These are phyloP conservation scores for Rhingia campestris DNA, from an alignment of 2,888 invertebrate genomes.

Conservation along the genomic window DNA sequence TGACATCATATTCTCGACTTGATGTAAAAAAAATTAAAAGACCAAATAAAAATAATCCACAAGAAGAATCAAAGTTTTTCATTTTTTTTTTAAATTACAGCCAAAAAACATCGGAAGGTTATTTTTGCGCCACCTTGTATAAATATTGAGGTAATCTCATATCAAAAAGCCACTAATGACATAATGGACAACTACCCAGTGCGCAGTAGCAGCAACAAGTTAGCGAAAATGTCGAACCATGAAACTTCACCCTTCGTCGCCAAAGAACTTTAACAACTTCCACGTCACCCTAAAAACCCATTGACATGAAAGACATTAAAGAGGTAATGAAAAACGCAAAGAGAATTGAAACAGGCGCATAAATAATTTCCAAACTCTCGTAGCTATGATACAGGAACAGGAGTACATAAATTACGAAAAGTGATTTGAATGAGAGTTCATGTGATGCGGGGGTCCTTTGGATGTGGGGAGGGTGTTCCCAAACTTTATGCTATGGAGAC, in stretches of 20 bases:
- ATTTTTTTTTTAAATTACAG: too few relatives aligned
- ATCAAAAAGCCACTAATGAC: not conserved
- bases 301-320: conserved; percentile 60
- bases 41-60: too few relatives aligned
- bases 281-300: conserved; percentile 30
- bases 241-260: not conserved
- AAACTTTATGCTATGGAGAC: not conserved
- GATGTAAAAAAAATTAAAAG: too few relatives aligned
- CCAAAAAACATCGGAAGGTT: too few relatives aligned
- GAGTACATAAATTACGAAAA: conserved; percentile 65
- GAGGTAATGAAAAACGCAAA: conserved; percentile 66
- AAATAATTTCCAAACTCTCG: conserved; percentile 61
- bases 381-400: conserved; percentile 47
- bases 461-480: not conserved
- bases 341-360: conserved; percentile 56
- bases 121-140: too few relatives aligned
- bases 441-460: conserved; percentile 17
- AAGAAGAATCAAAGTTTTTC: too few relatives aligned
- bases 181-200: conserved; percentile 20
- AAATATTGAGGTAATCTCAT: not conserved
- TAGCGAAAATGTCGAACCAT: conserved; percentile 18
- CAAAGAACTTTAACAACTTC: conserved; percentile 43
- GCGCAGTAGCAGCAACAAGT: conserved; percentile 57
- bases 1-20: too few relatives aligned
- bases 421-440: conserved; percentile 59